Evolutionary conservation across 2,797 vertebrate species (phyloP).

Genomic region (Lutjanus argentimaculatus): DNA sequence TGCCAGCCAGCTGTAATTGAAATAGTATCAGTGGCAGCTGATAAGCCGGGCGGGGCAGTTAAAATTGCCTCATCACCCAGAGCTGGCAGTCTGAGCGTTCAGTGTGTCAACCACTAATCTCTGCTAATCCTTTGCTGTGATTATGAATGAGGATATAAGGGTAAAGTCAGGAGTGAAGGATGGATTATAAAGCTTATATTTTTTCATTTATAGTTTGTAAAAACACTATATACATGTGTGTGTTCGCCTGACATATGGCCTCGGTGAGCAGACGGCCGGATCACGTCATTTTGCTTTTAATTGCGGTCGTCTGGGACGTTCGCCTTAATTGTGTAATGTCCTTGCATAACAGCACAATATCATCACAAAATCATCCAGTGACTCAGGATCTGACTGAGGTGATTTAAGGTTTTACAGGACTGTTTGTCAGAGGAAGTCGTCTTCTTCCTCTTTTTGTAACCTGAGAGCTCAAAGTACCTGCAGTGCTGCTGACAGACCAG

Average conservation of each 20-base stretch:
- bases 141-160: constrained; percentile 8
- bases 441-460: constrained; percentile 8
- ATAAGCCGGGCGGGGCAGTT: background rate
- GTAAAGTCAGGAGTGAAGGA: background rate
- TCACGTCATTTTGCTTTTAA: constrained; percentile 9
- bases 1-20: background rate
- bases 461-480: background rate
- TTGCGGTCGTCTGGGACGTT: constrained; percentile 6
- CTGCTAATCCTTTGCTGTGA: constrained; percentile 29
- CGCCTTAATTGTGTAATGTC: constrained; percentile 22
- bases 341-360: constrained; percentile 6
- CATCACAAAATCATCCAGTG: background rate
- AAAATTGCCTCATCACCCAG: constrained; percentile 26
- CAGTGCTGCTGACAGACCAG: no score
- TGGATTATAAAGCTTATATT: background rate
- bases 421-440: background rate
- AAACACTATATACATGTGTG: background rate
- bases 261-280: background rate
- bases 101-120: constrained; percentile 43
- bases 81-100: constrained; percentile 1
- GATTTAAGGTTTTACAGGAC: background rate
- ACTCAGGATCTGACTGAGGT: background rate
- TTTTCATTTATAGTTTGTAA: background rate
- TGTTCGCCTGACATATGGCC: background rate
- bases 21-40: background rate